A percentile compares a stretch with the other conserved stretches of the same genome.
Evolutionary conservation across 2,888 invertebrate genomes (phyloP).

Genomic region (Frankliniella intonsa): DNA sequence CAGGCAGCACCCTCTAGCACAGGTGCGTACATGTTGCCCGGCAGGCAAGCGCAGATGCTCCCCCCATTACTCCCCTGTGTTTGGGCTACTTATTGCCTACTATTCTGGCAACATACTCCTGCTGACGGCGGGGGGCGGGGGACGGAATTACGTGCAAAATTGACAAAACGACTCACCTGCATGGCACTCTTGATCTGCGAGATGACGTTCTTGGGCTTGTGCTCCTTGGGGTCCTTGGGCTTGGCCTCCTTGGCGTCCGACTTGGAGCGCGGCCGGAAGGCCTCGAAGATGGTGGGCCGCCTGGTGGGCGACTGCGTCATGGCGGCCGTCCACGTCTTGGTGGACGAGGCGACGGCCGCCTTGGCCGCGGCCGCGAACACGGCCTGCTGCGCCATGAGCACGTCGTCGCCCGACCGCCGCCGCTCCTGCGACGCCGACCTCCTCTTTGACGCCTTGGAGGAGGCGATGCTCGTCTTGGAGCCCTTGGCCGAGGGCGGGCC

Average conservation of each 20-base stretch:
- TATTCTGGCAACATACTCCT: too few relatives aligned
- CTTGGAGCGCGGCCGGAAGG: conserved; percentile 71
- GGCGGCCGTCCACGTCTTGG: conserved; percentile 15
- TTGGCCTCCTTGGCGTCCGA: conserved; percentile 64
- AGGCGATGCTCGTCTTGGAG: conserved; percentile 16
- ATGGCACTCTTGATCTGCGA: conserved; percentile 80
- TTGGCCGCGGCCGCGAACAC: conserved; percentile 25
- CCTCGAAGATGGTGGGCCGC: conserved; percentile 61
- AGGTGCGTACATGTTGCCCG: too few relatives aligned
- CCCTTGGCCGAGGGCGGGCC: conserved; percentile 32
- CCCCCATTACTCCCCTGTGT: too few relatives aligned
- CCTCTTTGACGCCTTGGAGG: conserved; percentile 1
- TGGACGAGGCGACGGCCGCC: conserved; percentile 21
- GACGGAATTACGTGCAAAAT: too few relatives aligned
- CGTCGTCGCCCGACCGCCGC: conserved; percentile 45
- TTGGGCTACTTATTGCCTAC: too few relatives aligned
- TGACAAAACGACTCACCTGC: conserved; percentile 53
- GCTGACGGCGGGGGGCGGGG: too few relatives aligned
- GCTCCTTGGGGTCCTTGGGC: conserved; percentile 39
- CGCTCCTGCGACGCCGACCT: conserved; percentile 36
- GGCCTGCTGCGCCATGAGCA: conserved; percentile 33
- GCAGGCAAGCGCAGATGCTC: too few relatives aligned
- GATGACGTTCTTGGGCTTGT: conserved; percentile 60
- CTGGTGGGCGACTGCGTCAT: conserved; percentile 28
- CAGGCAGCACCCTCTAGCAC: too few relatives aligned